Percentiles rank a stretch among this genome's conserved stretches.
Evolutionary conservation across 2,797 vertebrate species (phyloP).

Genomic region (Takifugu rubripes): DNA sequence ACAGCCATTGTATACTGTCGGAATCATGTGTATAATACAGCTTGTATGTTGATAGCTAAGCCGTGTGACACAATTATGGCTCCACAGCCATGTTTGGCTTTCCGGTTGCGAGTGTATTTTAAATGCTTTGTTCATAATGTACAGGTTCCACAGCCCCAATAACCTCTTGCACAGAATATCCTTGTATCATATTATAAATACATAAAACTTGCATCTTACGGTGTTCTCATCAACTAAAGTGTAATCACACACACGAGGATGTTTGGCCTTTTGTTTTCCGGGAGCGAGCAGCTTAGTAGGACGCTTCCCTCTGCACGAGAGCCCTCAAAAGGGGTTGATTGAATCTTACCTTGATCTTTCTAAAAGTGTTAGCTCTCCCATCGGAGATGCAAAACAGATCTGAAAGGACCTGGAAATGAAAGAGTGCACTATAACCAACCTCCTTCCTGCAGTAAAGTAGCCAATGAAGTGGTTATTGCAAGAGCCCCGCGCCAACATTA

Average conservation of each 20-base stretch:
- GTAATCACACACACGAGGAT: constrained; percentile 16
- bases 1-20: constrained; percentile 68
- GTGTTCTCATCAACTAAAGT: constrained; percentile 34
- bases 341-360: constrained; percentile 24
- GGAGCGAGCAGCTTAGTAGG: constrained; percentile 12
- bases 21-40: constrained; percentile 67
- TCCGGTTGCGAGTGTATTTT: constrained; percentile 67
- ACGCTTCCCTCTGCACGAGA: constrained; percentile 26
- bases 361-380: constrained; percentile 7
- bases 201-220: constrained; percentile 72
- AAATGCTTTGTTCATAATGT: constrained; percentile 79
- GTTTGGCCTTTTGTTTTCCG: constrained; percentile 12
- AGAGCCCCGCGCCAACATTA: background rate
- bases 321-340: constrained; percentile 44
- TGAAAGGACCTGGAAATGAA: constrained; percentile 39
- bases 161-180: constrained; percentile 97
- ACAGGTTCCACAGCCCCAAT: constrained; percentile 84
- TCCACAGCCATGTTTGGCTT: constrained; percentile 62
- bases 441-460: background rate
- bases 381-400: constrained; percentile 26
- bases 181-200: constrained; percentile 99
- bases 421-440: constrained; percentile 26
- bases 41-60: constrained; percentile 54
- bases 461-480: background rate
- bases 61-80: constrained; percentile 62